A percentile compares a stretch with the other conserved stretches of the same genome.
Conservation (phyloP, 2,113 vertebrate genomes). For the Oenanthe oenanthe region DNA sequence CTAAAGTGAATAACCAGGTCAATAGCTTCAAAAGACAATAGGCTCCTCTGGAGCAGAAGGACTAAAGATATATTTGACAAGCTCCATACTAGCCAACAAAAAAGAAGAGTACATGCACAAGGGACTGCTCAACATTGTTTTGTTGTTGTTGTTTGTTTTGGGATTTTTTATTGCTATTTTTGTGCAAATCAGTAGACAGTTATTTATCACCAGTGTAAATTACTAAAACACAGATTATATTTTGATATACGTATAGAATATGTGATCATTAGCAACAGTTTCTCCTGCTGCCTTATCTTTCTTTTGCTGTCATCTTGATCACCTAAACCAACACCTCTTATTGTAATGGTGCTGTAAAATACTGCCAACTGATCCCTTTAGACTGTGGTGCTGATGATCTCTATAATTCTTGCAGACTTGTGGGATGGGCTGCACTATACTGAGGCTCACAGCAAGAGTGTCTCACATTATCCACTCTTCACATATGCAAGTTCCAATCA, state of each 20-base stretch:
- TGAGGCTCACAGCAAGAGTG: accelerated
- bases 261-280: not conserved
- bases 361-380: not conserved
- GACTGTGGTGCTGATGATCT: not conserved
- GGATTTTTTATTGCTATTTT: not conserved
- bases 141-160: no score
- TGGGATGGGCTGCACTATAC: not conserved
- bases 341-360: not conserved
- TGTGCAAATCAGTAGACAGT: not conserved
- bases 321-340: accelerated
- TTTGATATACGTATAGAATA: not conserved
- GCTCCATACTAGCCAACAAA: not conserved
- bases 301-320: not conserved
- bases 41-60: not conserved
- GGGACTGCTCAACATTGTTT: not conserved
- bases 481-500: not conserved
- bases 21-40: not conserved
- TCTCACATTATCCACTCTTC: not conserved
- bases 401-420: not conserved
- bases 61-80: not conserved
- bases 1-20: not conserved
- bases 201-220: not conserved
- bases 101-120: not conserved
- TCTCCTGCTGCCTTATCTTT: not conserved
- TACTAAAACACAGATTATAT: not conserved